Conservation (phyloP, 2,797 vertebrate genomes). For the Glyptemys insculpta region DNA sequence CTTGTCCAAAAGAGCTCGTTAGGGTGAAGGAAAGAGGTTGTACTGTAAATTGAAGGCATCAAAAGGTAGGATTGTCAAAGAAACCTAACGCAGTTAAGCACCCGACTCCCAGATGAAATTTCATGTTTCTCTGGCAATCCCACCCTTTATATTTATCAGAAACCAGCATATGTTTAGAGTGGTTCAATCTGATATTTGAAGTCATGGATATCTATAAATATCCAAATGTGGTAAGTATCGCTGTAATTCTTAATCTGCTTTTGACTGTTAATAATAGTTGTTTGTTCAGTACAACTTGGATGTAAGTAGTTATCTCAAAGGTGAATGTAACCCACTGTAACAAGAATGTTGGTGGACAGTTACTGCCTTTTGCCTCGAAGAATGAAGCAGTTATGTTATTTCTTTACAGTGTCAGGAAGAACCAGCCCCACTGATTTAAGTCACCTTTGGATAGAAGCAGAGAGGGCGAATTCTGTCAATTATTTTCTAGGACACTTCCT, state of each 20-base stretch:
- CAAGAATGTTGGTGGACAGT: not conserved
- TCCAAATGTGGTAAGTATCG: not conserved
- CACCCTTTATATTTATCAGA: not conserved
- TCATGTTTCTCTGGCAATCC: not conserved
- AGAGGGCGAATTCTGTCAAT: conserved; percentile 20
- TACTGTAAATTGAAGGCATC: not conserved
- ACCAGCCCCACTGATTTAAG: not conserved
- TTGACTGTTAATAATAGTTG: not conserved
- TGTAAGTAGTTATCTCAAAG: not conserved
- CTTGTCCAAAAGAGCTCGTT: not conserved
- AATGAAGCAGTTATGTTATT: not conserved
- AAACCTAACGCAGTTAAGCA: not conserved
- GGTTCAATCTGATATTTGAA: not conserved
- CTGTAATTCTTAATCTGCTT: not conserved
- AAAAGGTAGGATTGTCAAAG: not conserved
- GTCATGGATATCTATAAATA: not conserved
- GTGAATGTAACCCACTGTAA: not conserved
- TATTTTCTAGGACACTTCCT: conserved; percentile 36
- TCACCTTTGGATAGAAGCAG: not conserved
- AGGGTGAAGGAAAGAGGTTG: not conserved
- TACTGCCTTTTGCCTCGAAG: not conserved
- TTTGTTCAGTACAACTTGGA: fast-evolving
- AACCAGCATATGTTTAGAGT: not conserved
- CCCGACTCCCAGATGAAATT: not conserved
- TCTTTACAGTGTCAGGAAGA: not conserved